These are phyloP conservation scores for Rhinoderma darwinii DNA, from an alignment of 2,113 vertebrate genomes.

Conservation along the genomic window DNA sequence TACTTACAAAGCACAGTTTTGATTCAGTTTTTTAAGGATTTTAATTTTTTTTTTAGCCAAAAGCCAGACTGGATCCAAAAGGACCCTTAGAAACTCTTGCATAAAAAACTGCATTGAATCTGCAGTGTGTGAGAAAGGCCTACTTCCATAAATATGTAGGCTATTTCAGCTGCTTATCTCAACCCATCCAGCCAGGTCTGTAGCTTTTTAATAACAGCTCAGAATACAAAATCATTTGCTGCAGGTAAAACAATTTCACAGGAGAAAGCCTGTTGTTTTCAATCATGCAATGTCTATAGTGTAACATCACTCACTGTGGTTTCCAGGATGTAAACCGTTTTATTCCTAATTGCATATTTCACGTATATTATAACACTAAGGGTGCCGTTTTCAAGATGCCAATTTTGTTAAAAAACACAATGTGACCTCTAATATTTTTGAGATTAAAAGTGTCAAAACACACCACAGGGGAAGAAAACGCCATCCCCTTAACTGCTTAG, in stretches of 20 bases:
- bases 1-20: too few relatives aligned
- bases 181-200: neutral
- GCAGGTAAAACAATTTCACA: neutral
- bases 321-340: neutral
- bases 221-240: neutral
- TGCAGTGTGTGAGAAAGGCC: neutral
- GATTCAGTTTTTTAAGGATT: too few relatives aligned
- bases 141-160: neutral
- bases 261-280: constrained; percentile 27
- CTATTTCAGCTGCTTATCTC: neutral
- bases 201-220: constrained; percentile 19
- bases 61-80: too few relatives aligned
- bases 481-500: neutral
- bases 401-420: neutral
- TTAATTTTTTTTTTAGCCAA: too few relatives aligned
- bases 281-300: constrained; percentile 22
- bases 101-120: too few relatives aligned
- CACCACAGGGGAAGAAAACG: neutral
- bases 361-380: neutral
- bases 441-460: neutral
- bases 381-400: constrained; percentile 6
- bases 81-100: too few relatives aligned
- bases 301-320: neutral
- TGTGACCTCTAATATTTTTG: neutral
- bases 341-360: neutral